Conservation (phyloP, 2,113 vertebrate genomes). For the Corythaeola cristata region DNA sequence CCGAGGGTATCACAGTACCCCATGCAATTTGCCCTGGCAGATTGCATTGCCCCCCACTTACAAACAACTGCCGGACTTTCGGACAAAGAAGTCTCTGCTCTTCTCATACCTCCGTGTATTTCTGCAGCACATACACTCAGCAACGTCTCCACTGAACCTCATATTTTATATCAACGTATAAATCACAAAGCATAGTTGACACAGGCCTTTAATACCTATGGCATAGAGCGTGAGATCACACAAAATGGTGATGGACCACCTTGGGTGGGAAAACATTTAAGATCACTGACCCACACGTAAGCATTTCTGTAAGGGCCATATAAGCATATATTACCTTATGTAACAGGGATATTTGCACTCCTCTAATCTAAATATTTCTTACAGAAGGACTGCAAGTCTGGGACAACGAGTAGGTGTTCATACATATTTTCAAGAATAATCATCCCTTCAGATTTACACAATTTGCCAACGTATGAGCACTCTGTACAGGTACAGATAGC, state of each 20-base stretch:
- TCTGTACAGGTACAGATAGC: neutral
- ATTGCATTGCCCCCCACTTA: neutral
- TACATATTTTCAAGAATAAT: neutral
- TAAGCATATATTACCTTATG: neutral
- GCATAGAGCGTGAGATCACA: neutral
- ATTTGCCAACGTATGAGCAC: neutral
- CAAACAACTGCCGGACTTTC: neutral
- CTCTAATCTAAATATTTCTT: neutral
- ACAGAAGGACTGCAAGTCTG: neutral
- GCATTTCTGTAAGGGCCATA: neutral
- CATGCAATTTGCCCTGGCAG: neutral
- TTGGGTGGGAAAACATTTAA: neutral
- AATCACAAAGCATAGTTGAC: neutral
- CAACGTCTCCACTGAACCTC: neutral
- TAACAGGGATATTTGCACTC: neutral
- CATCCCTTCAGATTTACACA: neutral
- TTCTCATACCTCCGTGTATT: neutral
- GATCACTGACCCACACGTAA: neutral
- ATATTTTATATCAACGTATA: neutral
- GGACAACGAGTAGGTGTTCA: neutral
- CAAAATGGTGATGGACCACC: neutral
- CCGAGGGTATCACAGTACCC: neutral
- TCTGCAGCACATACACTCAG: neutral
- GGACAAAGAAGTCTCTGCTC: neutral
- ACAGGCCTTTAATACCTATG: neutral